Conservation (phyloP, 2,113 vertebrate genomes). For the Argyrosomus japonicus region DNA sequence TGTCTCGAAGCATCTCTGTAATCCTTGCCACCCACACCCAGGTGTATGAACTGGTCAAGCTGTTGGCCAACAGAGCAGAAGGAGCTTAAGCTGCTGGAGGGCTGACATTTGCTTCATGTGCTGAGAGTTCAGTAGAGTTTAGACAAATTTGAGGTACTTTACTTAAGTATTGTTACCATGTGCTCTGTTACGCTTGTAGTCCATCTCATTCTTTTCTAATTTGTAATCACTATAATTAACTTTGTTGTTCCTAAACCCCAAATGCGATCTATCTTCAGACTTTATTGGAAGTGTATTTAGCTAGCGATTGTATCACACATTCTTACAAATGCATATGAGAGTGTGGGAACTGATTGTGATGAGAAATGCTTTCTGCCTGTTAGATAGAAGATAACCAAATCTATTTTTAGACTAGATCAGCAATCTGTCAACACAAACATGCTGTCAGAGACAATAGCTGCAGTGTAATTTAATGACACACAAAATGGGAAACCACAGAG, state of each 20-base stretch:
- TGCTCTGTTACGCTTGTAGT: not conserved
- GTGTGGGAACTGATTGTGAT: not conserved
- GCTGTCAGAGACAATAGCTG: not conserved
- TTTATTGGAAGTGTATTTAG: not conserved
- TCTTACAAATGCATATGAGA: not conserved
- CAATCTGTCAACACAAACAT: not conserved
- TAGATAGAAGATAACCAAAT: not conserved
- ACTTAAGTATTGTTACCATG: not conserved
- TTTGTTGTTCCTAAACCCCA: not conserved
- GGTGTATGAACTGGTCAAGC: not conserved
- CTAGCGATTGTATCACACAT: not conserved
- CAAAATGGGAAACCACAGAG: not conserved
- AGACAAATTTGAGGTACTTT: not conserved
- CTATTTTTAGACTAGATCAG: not conserved
- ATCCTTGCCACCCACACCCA: slow-evolving; percentile 26
- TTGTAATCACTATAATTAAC: not conserved
- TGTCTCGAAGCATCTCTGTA: not conserved
- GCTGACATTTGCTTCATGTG: not conserved
- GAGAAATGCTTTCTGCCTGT: no score
- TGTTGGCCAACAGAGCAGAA: slow-evolving; percentile 8
- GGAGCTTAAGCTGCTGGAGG: slow-evolving; percentile 8
- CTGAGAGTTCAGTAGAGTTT: not conserved
- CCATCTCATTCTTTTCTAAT: not conserved
- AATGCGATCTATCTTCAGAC: not conserved
- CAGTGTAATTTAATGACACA: not conserved